Base-by-base conservation (phyloP, 2,797 vertebrate species). In the Chiloscyllium punctatum region DNA sequence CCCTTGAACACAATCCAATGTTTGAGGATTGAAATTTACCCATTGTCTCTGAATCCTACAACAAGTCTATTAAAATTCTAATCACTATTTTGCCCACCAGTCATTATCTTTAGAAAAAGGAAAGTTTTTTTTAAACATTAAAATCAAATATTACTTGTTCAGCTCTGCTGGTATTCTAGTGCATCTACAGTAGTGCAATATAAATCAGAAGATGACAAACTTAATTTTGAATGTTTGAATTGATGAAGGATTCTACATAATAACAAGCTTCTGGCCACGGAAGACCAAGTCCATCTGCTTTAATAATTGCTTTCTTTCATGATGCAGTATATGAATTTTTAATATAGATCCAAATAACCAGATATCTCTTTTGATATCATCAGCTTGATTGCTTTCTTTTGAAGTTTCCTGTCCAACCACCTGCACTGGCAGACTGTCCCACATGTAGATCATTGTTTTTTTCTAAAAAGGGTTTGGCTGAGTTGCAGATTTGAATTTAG, bases 311-410 rank as follows among this genome's bases (percentile, higher is more conserved):
- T 62, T 62, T n/a, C 53, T 91, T 91, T 66, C 30, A 91, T 91
- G 57, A 66, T 91, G 30, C 13, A 66, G 62, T 33, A 62, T 66
- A 91, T 66, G 33, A 91, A 91, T 91, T 21, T 62, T 91, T 91
- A 33, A 91, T 91, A 66, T n/a, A 66, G 33, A n/a, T 91, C 30
- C n/a, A n/a, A 9, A 66, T 91, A 91, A 91, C 88, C 88, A 91
- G n/a, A 53, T 66, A 91, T n/a, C 30, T 16, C 57, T 8, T 91
- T 57, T 62, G 88, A 91, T 91, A 15, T 66, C 88, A 66, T 30
- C 88, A 66, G 57, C 33, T 91, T 91, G 48, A 4, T 51, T 88
- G 25, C 23, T 88, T 57, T 51, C 86, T 88, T 88, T 57, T 88
- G 86, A 88, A 88, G 4, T 33, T 66, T 91, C 33, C 15, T 66